Base-by-base conservation (phyloP, 2,113 vertebrate species). In the Desmodus rotundus region DNA sequence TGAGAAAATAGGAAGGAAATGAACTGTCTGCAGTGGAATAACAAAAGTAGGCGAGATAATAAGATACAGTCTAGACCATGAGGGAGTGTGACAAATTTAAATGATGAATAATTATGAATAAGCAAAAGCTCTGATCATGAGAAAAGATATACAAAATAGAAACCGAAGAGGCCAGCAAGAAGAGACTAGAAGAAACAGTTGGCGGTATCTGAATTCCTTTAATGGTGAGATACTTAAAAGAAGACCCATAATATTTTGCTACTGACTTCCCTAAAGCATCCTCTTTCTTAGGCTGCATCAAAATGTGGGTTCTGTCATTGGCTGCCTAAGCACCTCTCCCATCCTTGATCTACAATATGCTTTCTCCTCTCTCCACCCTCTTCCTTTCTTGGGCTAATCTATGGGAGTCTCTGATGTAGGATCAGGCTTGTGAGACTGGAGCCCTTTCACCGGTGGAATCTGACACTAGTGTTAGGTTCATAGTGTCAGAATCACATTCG, bases 91-190 rank as follows among this genome's bases (percentile, higher is more conserved):
- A 76, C 38, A 90, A 43, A 88, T 77, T 81, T 76, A 77, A 93
- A 56, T 94, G 91, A 90, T 26, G 41, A 87, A 56, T 87, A 93
- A 63, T 94, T 93, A 90, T 26, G 41, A 87, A 70, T 87, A 89
- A 95, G 47, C 45, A 92, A 72, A 94, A 54, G 41, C 50, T 31
- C 1, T 50, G 56, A 63, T 88, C 45, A n/a, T 10, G 19, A 77
- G 43, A 63, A 68, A 92, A 74, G 36, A 83, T 26, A 70, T 2
- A n/a, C 14, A 9, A 36, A 86, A 20, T 41, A 90, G 56, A 78
- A 94, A 50, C 63, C 14, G n/a, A 65, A 47, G 41, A 63, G 36
- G 56, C n/a, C 7, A 17, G 31, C 2, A 87, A 94, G 70, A 76
- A 76, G 15, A 89, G 56, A 80, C 8, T 7, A 31, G 73, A 74